Evolutionary conservation across 2,113 vertebrate species (phyloP).

Genomic region (Salvator merianae): DNA sequence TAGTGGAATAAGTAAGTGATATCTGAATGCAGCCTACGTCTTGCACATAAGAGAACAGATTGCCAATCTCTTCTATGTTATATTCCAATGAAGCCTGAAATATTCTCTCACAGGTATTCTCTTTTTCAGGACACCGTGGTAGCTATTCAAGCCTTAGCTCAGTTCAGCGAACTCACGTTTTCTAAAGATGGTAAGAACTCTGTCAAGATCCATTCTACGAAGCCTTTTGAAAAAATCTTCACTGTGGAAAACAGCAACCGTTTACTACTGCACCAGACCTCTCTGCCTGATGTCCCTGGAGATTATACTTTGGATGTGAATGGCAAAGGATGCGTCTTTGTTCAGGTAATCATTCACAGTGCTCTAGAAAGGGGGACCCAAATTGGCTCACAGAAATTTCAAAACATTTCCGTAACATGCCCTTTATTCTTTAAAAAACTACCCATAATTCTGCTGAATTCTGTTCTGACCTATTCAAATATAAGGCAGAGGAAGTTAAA

Average conservation of each 20-base stretch:
- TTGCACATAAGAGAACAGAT: fast-evolving
- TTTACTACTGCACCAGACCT: conserved; percentile 60
- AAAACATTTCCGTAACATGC: background rate
- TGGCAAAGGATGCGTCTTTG: conserved; percentile 60
- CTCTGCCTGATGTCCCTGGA: conserved; percentile 47
- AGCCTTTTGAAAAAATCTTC: conserved; percentile 52
- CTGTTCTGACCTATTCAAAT: background rate
- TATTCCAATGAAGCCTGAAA: background rate
- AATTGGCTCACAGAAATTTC: background rate
- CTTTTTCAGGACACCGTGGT: conserved; percentile 69
- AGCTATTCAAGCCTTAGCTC: conserved; percentile 67
- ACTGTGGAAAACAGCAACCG: conserved; percentile 58
- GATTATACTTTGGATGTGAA: conserved; percentile 58
- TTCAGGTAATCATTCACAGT: conserved; percentile 58
- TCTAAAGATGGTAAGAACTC: conserved; percentile 40
- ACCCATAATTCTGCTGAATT: background rate
- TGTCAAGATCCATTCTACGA: conserved; percentile 52
- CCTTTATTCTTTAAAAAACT: background rate
- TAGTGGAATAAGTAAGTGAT: too few relatives aligned
- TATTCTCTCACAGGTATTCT: background rate
- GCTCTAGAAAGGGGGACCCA: background rate
- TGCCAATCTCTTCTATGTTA: background rate
- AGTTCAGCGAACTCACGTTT: conserved; percentile 59
- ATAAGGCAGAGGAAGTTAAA: too few relatives aligned
- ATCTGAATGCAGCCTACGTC: too few relatives aligned